Base-by-base conservation (phyloP, 1,140 invertebrate species). In the Drosophila nigromelanica region DNA sequence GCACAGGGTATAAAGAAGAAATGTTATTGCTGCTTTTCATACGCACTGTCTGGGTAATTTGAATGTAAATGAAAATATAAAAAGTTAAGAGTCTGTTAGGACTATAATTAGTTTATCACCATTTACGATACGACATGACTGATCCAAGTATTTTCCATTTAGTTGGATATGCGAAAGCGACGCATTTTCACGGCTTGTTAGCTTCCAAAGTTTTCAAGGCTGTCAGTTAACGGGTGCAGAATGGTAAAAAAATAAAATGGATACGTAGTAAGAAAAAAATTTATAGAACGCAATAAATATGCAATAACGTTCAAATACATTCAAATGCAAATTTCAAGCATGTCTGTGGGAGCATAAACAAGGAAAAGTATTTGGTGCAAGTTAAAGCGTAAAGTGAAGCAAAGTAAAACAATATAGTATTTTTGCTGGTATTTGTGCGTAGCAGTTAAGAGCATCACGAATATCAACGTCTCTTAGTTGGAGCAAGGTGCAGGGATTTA, bases 81-180 rank as follows among this genome's bases (percentile, higher is more conserved):
- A 48, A 48, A 14, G 24, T 35, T 18, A 35, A 35, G 11, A 35
- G n/a, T 15, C 30, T 35, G 50, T 10, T 8, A 35, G 50, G 14
- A 35, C 35, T 15, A 11, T 10, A 52, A 52, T 52, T 18, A n/a
- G 48, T 33, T 51, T 30, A 33, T 11, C 21, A 12, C 6, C 48
- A 14, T 33, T 8, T 4, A 8, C 27, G 27, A 27, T 6, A 24
- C 14, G 7, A 15, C 39, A 2, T 2, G 5, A 4, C 12, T 18
- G 50, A 35, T 35, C 14, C 5, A 52, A 52, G 30, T 37, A 52
- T 15, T 52, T 52, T 52, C 14, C n/a, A 37, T 52, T 52, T 18
- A 15, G 8, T 35, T 35, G 35, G 30, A 52, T 30, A 52, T 35
- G 14, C 18, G n/a, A 52, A 35, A 35, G 30, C 30, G 11, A 35